Base-by-base conservation (phyloP, 2,888 invertebrate species). In the Athalia circularis region DNA sequence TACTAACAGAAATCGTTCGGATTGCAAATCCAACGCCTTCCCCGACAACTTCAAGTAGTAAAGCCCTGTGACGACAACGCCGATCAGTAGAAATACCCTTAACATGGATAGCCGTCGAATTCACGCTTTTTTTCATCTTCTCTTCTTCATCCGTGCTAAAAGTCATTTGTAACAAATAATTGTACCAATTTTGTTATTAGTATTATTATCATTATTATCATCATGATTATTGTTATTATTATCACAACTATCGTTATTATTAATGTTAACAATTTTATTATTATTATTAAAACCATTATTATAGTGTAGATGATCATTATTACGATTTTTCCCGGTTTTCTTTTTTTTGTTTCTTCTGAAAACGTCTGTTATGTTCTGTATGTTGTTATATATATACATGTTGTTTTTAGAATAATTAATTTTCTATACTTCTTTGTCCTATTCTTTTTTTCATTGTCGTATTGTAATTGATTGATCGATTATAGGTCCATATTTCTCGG, bases 111-210 rank as follows among this genome's bases (percentile, higher is more conserved):
- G 29, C 29, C 29, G 29, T 29, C 29, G 2, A 29, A 29, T 2
- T 29, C 29, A 29, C 0, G 7, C 29, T 59, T 59, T 15, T 59
- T 6, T 59, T n/a, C n/a, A 6, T 59, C 6, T n/a, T 59, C 15
- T 59, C 13, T 59, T 45, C 29, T 64, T 45, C 64, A 45, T n/a
- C 47, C 64, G 47, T 64, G 11, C 64, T 64, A 65, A 65, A 48
- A 65, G 65, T 65, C 65, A 65, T 65, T 65, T 54, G 54, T 68
- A 68, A 52, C 68, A 68, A 68, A 68, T 68, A 68, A 6, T 54
- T 68, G 68, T 54, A 68, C 43, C 52, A 43, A 68, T 52, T 52
- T 43, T 68, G 68, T 68, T 68, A 50, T 68, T 52, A 68, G 67
- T 68, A 65, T 65, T 65, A 68, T 68, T 52, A 68, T 67, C 6